A percentile compares a stretch with the other conserved stretches of the same genome.
These are phyloP conservation scores for Diplosoma virens DNA, from an alignment of 23 tunicate genomes.

Conservation along the genomic window DNA sequence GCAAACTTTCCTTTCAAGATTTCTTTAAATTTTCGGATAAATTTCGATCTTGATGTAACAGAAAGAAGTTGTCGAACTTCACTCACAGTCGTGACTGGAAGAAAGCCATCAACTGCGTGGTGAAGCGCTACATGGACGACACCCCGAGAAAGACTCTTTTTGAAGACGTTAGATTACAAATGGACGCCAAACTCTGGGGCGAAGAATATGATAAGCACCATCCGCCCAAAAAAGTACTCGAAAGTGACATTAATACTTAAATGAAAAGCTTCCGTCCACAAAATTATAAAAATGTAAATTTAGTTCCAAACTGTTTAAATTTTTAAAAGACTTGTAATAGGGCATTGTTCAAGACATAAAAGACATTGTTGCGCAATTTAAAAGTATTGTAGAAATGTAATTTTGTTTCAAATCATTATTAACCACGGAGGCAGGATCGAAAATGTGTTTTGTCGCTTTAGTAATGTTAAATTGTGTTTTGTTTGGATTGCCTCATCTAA, in stretches of 20 bases:
- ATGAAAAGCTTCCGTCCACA: no score
- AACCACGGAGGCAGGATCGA: no score
- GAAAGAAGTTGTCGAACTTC: constrained; percentile 86
- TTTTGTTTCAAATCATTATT: no score
- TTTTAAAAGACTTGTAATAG: no score
- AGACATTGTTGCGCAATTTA: no score
- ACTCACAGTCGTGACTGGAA: constrained; percentile 62
- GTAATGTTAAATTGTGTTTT: no score
- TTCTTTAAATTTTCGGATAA: not conserved
- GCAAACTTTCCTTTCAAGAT: not conserved
- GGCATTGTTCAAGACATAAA: no score
- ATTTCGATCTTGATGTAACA: not conserved
- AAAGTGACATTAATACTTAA: no score
- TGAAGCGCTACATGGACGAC: constrained; percentile 71
- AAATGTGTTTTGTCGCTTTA: no score
- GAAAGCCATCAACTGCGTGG: constrained; percentile 79
- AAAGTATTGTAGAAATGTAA: no score
- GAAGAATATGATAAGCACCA: constrained; percentile 86
- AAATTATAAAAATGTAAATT: not conserved
- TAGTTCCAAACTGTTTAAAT: not conserved
- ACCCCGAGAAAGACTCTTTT: constrained; percentile 56
- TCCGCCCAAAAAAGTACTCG: constrained; percentile 87
- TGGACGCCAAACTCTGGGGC: constrained; percentile 99
- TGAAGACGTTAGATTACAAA: constrained; percentile 91
- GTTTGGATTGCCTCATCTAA: no score